These are phyloP conservation scores for Heliconius eleuchia DNA, from an alignment of 1,140 invertebrate genomes.

Conservation along the genomic window DNA sequence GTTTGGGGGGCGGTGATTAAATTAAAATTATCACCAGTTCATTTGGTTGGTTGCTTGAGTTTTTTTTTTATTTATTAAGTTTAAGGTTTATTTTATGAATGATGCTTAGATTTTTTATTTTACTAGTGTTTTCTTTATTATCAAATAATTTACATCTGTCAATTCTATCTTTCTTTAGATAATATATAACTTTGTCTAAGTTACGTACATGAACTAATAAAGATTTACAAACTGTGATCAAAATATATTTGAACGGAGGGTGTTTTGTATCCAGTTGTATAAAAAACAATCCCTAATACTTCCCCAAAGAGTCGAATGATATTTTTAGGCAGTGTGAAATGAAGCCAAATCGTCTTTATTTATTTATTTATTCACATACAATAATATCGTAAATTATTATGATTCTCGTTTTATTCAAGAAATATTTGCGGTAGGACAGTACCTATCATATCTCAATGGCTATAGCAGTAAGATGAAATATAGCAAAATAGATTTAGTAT, in stretches of 20 bases:
- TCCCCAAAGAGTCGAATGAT: neutral
- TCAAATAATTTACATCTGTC: neutral
- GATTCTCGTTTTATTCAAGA: neutral
- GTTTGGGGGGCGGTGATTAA: neutral
- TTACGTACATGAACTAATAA: neutral
- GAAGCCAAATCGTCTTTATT: neutral
- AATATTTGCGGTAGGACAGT: neutral
- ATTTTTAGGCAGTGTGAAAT: neutral
- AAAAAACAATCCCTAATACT: slow-evolving; percentile 6
- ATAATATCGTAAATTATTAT: neutral
- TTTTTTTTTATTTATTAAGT: neutral
- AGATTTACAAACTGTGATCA: neutral
- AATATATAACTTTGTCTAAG: no score
- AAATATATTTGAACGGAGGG: neutral
- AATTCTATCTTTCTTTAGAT: neutral
- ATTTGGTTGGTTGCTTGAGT: neutral
- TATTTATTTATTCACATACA: neutral
- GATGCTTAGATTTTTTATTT: no score
- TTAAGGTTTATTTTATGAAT: neutral
- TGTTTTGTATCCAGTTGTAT: neutral
- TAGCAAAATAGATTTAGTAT: neutral
- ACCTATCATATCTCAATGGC: neutral
- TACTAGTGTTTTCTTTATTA: neutral
- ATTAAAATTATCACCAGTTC: slow-evolving; percentile 5
- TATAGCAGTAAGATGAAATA: neutral